Evolutionary conservation across 2,113 vertebrate species (phyloP).

Genomic region (Chunga burmeisteri): DNA sequence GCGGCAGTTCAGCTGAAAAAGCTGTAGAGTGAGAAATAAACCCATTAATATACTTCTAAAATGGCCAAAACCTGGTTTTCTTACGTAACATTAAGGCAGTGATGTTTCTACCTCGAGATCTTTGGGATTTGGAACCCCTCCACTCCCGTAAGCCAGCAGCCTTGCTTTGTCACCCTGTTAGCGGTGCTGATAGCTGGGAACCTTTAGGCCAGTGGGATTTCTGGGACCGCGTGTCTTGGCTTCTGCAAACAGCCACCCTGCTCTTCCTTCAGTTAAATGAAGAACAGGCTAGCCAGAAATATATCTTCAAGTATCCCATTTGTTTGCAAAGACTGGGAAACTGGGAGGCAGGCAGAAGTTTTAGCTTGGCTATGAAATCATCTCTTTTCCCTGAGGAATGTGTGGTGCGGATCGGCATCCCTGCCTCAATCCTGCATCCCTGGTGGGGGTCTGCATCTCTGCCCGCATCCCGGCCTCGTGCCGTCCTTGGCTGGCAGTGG

Average conservation of each 20-base stretch:
- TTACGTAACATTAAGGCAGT: neutral
- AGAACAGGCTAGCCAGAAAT: neutral
- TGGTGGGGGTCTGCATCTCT: neutral
- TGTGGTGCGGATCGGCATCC: neutral
- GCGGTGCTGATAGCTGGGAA: neutral
- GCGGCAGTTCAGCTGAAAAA: neutral
- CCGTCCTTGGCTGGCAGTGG: neutral
- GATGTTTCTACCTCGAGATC: neutral
- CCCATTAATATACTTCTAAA: neutral
- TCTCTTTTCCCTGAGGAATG: neutral
- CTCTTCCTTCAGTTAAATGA: neutral
- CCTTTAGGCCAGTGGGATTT: neutral
- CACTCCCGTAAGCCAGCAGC: neutral
- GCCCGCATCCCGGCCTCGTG: neutral
- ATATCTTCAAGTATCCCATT: neutral
- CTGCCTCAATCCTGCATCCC: neutral
- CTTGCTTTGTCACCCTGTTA: neutral
- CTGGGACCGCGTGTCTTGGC: neutral
- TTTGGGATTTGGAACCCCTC: neutral
- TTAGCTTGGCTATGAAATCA: neutral
- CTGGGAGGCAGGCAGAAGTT: neutral
- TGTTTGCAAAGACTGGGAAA: neutral
- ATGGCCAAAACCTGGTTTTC: neutral
- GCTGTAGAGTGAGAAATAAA: neutral
- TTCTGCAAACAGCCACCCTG: neutral